Evolutionary conservation across 1,140 invertebrate genomes (phyloP).

Genomic region (Maniola jurtina): DNA sequence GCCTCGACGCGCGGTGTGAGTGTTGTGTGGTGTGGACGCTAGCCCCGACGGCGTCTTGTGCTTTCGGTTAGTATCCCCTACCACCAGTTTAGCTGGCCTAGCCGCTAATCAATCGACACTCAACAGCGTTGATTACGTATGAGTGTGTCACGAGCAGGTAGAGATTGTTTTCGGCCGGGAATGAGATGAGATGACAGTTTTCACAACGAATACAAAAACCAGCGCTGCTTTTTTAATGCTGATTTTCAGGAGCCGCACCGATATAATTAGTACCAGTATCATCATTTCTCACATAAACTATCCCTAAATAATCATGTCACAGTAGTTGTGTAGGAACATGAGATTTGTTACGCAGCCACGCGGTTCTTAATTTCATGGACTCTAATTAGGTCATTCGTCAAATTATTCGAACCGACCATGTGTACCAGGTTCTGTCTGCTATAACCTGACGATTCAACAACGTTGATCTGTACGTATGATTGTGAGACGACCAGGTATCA

Average conservation of each 20-base stretch:
- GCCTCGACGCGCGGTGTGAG: constrained; percentile 52
- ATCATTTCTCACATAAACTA: too few species aligned
- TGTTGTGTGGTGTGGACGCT: constrained; percentile 50
- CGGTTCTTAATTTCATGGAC: too few species aligned
- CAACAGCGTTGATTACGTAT: constrained; percentile 26
- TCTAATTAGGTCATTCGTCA: too few species aligned
- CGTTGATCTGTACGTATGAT: too few species aligned
- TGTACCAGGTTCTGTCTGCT: too few species aligned
- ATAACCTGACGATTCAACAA: too few species aligned
- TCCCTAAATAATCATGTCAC: too few species aligned
- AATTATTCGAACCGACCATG: too few species aligned
- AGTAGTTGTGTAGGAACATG: too few species aligned
- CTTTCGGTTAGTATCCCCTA: constrained; percentile 48
- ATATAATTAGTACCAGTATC: not conserved
- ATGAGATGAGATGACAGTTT: not conserved
- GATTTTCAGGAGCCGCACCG: not conserved
- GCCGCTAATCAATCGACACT: constrained; percentile 21
- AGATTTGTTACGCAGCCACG: too few species aligned
- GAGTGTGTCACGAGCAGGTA: constrained; percentile 26
- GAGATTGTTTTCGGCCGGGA: constrained; percentile 3
- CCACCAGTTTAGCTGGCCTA: not conserved
- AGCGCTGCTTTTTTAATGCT: not conserved
- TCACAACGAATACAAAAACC: not conserved
- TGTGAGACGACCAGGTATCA: too few species aligned
- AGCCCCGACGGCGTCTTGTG: constrained; percentile 43